Evolutionary conservation across 2,888 invertebrate genomes (phyloP).

Genomic region (Exocentrus adspersus): DNA sequence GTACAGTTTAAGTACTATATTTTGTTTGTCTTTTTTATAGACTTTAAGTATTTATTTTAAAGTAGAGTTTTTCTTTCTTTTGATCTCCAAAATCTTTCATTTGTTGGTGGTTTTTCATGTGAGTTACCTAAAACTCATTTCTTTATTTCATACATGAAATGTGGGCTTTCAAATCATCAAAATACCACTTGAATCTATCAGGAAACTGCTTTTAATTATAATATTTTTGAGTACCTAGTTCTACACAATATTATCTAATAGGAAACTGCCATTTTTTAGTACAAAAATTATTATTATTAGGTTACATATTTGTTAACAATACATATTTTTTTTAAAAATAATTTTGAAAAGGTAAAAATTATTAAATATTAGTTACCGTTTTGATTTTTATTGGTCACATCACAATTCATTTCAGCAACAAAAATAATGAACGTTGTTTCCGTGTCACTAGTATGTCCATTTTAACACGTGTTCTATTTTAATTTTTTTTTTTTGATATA

Average conservation of each 20-base stretch:
- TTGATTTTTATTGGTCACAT: not conserved
- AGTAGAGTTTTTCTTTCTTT: constrained; percentile 50
- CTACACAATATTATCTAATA: no score
- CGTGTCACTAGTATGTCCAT: not conserved
- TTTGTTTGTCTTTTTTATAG: constrained; percentile 54
- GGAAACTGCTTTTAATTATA: not conserved
- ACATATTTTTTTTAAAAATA: no score
- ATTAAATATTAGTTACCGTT: no score
- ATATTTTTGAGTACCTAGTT: no score
- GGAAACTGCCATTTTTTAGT: not conserved
- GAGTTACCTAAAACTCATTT: constrained; percentile 28
- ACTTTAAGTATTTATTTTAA: constrained; percentile 51
- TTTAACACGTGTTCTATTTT: no score
- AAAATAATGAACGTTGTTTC: not conserved
- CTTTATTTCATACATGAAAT: constrained; percentile 35
- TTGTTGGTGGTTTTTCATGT: constrained; percentile 40
- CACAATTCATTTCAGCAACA: not conserved
- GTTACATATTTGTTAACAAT: not conserved
- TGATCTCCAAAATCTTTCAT: constrained; percentile 55
- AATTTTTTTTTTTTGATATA: constrained; percentile 14
- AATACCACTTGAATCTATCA: constrained; percentile 28
- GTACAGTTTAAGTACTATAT: constrained; percentile 53
- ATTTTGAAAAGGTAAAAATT: no score
- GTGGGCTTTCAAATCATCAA: constrained; percentile 34
- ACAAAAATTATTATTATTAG: not conserved